Evolutionary conservation across 2,797 vertebrate species (phyloP).

Genomic region (Diplodus sargus): DNA sequence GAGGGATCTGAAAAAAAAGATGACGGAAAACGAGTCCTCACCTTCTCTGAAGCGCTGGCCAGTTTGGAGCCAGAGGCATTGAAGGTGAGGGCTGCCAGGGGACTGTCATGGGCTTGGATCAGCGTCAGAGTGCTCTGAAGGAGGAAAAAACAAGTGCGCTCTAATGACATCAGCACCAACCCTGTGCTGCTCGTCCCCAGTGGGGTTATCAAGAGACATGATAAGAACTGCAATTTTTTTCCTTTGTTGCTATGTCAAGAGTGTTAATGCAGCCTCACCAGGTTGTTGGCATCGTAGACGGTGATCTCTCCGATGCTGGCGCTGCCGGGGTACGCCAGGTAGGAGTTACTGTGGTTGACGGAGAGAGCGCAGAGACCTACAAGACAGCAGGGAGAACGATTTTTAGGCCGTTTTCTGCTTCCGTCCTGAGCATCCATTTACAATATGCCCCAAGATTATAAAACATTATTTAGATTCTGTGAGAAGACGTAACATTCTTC

Average conservation of each 20-base stretch:
- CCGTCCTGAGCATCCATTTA: too few relatives aligned
- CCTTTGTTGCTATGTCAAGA: background rate
- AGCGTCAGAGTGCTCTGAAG: constrained; percentile 89
- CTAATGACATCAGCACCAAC: constrained; percentile 14
- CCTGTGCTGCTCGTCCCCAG: background rate
- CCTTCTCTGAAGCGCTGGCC: constrained; percentile 94
- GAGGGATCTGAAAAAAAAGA: background rate
- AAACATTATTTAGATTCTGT: background rate
- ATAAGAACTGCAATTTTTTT: constrained; percentile 1
- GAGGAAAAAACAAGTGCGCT: constrained; percentile 30
- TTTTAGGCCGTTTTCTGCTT: background rate
- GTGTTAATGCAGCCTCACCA: constrained; percentile 85
- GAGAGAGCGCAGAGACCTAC: constrained; percentile 95
- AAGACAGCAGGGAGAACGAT: background rate
- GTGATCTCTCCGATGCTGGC: constrained; percentile 91
- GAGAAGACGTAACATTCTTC: background rate
- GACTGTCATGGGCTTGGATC: constrained; percentile 92
- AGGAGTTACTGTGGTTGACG: constrained; percentile 94
- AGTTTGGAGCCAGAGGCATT: constrained; percentile 90
- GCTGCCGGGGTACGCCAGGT: constrained; percentile 94
- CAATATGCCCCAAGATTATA: too few relatives aligned
- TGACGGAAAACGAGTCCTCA: constrained; percentile 44
- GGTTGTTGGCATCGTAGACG: constrained; percentile 92
- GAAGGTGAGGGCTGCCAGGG: constrained; percentile 92
- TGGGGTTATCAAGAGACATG: background rate